Base-by-base conservation (phyloP, 2,113 vertebrate genomes). In the Plectropomus leopardus region DNA sequence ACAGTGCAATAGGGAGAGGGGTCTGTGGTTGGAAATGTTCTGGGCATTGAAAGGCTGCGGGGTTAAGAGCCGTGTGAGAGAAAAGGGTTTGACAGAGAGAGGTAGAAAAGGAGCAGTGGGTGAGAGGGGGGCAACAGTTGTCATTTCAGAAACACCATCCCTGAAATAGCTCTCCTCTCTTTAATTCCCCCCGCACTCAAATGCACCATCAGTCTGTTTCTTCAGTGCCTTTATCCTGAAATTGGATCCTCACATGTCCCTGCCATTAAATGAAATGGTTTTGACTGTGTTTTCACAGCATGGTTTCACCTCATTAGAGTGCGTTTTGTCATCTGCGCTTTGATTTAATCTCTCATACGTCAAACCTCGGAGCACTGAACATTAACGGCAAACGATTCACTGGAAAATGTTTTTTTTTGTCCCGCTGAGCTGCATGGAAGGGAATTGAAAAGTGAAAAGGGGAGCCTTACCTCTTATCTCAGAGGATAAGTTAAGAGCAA, bases 21-120 rank as follows among this genome's bases (percentile, higher is more conserved):
- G 79, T 73, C 84, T 86, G 92, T 85, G 93, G 87, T 94, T 67
- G 92, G 94, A 95, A 94, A 94, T 90, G 88, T 93, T 95, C 87
- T 89, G 82, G 36, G 69, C 60, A 69, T 81, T 87, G 82, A 91
- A n/a, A n/a, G 84, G 90, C 76, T 76, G 85, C 73, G 64, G 57
- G 80, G 88, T 94, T 91, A 88, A 87, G 82, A 83, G 59, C 72
- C 84, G 79, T 34, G 80, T 80, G 84, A 81, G 80, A 82, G 84
- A 79, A 69, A 0, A 50, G 63, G 88, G 78, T 80, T 64, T 67
- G 78, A 76, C 88, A 76, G 72, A 86, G 80, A 67, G 83, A 72
- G 83, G 71, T 61, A 89, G 82, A 87, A 74, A 88, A 84, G 58
- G 78, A 80, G 72, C 65, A 53, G 23, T 30, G 55, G 45, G 30